Evolutionary conservation across 2,797 vertebrate genomes (phyloP).

Genomic region (Rhyacichthys aspro): DNA sequence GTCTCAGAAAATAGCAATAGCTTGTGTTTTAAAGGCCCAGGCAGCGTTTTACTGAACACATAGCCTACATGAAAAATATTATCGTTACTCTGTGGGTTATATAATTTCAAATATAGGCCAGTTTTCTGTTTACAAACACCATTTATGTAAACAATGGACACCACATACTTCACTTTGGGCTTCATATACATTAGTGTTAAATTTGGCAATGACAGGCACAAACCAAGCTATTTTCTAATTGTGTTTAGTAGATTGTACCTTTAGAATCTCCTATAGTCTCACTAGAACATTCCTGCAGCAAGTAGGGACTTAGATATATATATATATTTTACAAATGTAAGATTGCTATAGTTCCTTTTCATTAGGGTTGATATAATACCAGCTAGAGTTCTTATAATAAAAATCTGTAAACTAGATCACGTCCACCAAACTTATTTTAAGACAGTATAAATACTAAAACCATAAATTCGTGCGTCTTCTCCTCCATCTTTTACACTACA

Average conservation of each 20-base stretch:
- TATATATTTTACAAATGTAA: constrained; percentile 45
- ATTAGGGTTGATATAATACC: constrained; percentile 72
- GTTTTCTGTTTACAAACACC: constrained; percentile 57
- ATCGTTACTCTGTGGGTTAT: constrained; percentile 46
- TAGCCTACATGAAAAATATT: constrained; percentile 61
- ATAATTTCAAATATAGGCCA: constrained; percentile 61
- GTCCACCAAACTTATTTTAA: constrained; percentile 77
- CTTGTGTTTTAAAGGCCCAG: constrained; percentile 48
- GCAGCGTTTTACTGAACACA: constrained; percentile 43
- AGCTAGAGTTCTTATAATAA: constrained; percentile 78
- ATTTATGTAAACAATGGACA: constrained; percentile 63
- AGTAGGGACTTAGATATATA: constrained; percentile 59
- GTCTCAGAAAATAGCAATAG: constrained; percentile 9
- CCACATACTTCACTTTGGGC: constrained; percentile 51
- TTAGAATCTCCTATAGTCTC: constrained; percentile 39
- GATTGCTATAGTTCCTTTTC: constrained; percentile 63
- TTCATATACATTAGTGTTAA: constrained; percentile 31
- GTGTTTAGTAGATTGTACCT: constrained; percentile 30
- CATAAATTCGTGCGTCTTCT: constrained; percentile 55
- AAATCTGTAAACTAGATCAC: constrained; percentile 84
- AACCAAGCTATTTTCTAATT: constrained; percentile 30
- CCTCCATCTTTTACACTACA: constrained; percentile 71
- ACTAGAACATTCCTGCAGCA: constrained; percentile 69
- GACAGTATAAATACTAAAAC: constrained; percentile 77
- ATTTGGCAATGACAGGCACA: constrained; percentile 34